A percentile compares a stretch with the other conserved stretches of the same genome.
These are phyloP conservation scores for Actenoides lindsayi DNA, from an alignment of 2,113 vertebrate species.

Conservation along the genomic window DNA sequence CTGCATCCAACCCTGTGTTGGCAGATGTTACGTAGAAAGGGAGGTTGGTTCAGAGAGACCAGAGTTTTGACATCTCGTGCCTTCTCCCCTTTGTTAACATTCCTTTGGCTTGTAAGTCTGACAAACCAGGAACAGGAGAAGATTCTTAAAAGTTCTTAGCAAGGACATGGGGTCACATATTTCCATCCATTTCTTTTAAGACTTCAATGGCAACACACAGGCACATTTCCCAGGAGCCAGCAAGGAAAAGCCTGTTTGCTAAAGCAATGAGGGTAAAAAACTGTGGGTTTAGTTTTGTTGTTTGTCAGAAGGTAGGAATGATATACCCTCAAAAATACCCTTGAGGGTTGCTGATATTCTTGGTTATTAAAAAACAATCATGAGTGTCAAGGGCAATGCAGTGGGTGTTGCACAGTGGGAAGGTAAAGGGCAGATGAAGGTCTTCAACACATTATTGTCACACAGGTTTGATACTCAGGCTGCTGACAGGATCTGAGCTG, in stretches of 20 bases:
- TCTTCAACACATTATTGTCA: background rate
- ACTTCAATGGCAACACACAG: background rate
- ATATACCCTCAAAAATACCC: background rate
- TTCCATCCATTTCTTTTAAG: slow-evolving; percentile 1
- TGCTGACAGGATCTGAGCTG: background rate
- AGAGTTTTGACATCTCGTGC: slow-evolving; percentile 15
- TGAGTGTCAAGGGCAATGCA: background rate
- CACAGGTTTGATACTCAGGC: background rate
- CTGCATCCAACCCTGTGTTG: slow-evolving; percentile 5
- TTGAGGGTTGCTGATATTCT: background rate
- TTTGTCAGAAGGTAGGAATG: background rate
- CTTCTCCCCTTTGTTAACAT: slow-evolving; percentile 55
- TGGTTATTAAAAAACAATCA: background rate
- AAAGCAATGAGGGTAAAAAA: background rate
- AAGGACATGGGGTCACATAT: background rate
- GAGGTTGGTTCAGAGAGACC: background rate
- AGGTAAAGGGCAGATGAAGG: background rate
- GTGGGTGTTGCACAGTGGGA: background rate
- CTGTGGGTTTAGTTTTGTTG: background rate
- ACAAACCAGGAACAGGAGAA: slow-evolving; percentile 18
- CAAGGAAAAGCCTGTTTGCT: background rate
- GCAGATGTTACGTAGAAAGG: slow-evolving; percentile 53
- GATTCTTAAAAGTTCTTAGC: slow-evolving; percentile 35
- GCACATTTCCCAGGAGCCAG: background rate
- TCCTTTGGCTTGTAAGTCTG: slow-evolving; percentile 47